Conservation (phyloP, 2,113 vertebrate genomes). For the Nothobranchius furzeri region DNA sequence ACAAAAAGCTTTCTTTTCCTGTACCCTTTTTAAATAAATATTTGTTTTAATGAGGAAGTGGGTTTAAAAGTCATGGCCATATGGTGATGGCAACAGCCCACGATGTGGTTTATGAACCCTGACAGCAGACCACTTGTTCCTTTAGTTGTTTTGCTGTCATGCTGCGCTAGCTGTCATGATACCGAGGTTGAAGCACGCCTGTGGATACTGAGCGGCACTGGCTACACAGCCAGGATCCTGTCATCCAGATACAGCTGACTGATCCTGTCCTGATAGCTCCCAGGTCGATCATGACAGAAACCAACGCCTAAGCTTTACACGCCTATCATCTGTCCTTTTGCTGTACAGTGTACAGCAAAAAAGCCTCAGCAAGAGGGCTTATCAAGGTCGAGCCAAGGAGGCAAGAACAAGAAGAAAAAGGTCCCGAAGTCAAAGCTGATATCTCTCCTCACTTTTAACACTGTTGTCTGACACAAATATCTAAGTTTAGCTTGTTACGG, state of each 20-base stretch:
- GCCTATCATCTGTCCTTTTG: conserved; percentile 38
- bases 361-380: conserved; percentile 21
- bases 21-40: background rate
- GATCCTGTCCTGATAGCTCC: conserved; percentile 50
- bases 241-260: conserved; percentile 49
- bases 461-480: background rate
- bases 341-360: conserved; percentile 38
- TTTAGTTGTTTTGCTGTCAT: conserved; percentile 38
- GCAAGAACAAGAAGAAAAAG: conserved; percentile 4
- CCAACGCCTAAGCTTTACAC: conserved; percentile 40
- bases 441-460: conserved; percentile 2
- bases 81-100: conserved; percentile 21
- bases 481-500: background rate
- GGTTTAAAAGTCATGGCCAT: conserved; percentile 15
- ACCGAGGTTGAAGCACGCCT: conserved; percentile 14
- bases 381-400: conserved; percentile 31
- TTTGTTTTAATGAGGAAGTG: background rate
- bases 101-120: conserved; percentile 22
- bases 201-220: conserved; percentile 38
- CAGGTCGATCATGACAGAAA: conserved; percentile 52
- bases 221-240: conserved; percentile 25
- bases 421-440: conserved; percentile 1
- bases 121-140: conserved; percentile 31
- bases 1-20: background rate
- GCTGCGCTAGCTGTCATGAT: conserved; percentile 50